Percentiles rank a stretch among this genome's conserved stretches.
Evolutionary conservation across 2,113 vertebrate genomes (phyloP).

Genomic region (Bufo bufo): DNA sequence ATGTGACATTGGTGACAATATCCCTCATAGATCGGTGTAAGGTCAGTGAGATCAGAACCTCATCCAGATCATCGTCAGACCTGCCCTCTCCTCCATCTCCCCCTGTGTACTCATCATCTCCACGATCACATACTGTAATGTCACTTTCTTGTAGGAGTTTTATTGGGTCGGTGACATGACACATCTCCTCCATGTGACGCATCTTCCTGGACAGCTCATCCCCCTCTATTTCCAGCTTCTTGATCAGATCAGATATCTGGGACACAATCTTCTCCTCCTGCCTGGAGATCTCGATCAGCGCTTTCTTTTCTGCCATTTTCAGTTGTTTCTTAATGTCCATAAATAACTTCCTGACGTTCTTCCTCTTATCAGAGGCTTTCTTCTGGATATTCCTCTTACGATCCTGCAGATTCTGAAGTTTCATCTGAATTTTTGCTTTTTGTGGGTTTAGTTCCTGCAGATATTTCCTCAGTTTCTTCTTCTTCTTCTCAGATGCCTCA

Average conservation of each 20-base stretch:
- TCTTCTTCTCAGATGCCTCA: constrained; percentile 8
- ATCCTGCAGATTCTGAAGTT: not conserved
- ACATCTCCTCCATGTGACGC: not conserved
- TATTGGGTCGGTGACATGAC: not conserved
- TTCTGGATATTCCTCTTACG: not conserved
- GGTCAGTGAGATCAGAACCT: too few relatives aligned
- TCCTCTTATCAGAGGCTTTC: not conserved
- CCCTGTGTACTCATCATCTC: not conserved
- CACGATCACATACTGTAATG: not conserved
- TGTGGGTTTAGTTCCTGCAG: not conserved
- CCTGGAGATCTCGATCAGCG: constrained; percentile 13
- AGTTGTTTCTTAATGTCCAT: constrained; percentile 8
- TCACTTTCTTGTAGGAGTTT: not conserved
- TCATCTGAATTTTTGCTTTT: not conserved
- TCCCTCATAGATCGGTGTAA: too few relatives aligned
- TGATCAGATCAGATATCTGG: not conserved
- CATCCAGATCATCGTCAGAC: not conserved
- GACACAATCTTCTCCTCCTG: not conserved
- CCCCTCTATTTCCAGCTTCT: not conserved
- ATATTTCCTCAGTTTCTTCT: not conserved
- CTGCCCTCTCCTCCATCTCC: not conserved
- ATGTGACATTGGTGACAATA: not conserved
- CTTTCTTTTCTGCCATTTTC: not conserved
- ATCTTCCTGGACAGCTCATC: constrained; percentile 9
- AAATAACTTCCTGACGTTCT: not conserved